Evolutionary conservation across 2,888 invertebrate species (phyloP).

Genomic region (Melanargia galathea): DNA sequence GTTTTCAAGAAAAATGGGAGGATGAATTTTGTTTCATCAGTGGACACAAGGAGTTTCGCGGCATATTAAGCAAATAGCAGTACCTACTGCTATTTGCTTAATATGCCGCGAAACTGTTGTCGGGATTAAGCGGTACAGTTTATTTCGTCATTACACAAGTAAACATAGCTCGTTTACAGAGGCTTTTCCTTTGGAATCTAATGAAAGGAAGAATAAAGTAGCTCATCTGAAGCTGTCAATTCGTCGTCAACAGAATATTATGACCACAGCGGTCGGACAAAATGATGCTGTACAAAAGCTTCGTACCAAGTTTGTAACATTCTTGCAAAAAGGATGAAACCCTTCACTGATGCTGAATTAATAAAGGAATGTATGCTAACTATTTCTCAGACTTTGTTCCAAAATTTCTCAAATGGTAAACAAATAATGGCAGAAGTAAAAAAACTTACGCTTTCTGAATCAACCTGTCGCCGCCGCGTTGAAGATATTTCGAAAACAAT

Average conservation of each 20-base stretch:
- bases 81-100: slow-evolving; percentile 32
- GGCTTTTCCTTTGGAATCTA: too few species aligned
- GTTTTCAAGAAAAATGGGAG: slow-evolving; percentile 30
- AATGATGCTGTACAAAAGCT: not conserved
- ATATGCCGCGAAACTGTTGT: slow-evolving; percentile 32
- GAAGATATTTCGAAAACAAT: not conserved
- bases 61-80: too few species aligned
- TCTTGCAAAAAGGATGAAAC: slow-evolving; percentile 35
- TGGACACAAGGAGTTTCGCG: slow-evolving; percentile 28
- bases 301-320: slow-evolving; percentile 29
- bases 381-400: slow-evolving; percentile 30
- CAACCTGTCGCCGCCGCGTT: not conserved
- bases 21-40: slow-evolving; percentile 28
- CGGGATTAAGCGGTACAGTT: too few species aligned
- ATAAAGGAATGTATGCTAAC: slow-evolving; percentile 32
- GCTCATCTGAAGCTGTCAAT: not conserved
- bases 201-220: too few species aligned
- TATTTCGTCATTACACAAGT: too few species aligned
- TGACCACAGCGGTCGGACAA: slow-evolving; percentile 7
- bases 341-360: slow-evolving; percentile 35
- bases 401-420: slow-evolving; percentile 12
- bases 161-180: too few species aligned
- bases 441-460: not conserved
- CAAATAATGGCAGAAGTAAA: not conserved
- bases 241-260: slow-evolving; percentile 9